phyloP scores from a whole-genome alignment of 2,888 invertebrate genomes.

The Cremastinae sp. region DNA sequence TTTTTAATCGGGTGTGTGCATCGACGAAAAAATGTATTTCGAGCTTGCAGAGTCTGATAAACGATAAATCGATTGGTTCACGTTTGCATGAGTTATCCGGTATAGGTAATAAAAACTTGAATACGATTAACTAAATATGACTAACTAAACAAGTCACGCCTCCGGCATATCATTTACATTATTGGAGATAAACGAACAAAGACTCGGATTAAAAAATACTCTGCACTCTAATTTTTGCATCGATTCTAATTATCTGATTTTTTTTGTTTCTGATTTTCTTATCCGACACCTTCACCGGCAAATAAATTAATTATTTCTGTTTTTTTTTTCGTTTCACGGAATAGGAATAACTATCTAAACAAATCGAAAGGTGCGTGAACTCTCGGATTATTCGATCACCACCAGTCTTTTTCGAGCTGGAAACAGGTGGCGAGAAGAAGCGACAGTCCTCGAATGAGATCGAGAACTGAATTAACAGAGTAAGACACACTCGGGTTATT shows the following conservation, averaged over 20 bases:
- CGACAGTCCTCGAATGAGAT: no score
- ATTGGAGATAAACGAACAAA: constrained; percentile 33
- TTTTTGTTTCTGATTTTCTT: constrained; percentile 23
- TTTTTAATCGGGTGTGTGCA: no score
- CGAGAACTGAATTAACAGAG: no score
- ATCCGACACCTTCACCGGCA: background rate
- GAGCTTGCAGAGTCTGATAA: background rate
- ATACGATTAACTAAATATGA: constrained; percentile 30
- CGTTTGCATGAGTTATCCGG: constrained; percentile 18
- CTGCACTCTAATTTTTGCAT: constrained; percentile 23
- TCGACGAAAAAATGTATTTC: no score
- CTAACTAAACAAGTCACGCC: constrained; percentile 50
- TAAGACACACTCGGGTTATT: background rate
- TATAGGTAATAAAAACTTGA: constrained; percentile 27
- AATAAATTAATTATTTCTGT: background rate
- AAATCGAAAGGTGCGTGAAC: constrained; percentile 7
- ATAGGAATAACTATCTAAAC: no score
- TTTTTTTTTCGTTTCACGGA: background rate
- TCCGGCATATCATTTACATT: constrained; percentile 14
- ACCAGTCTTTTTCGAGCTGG: no score
- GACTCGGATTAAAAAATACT: constrained; percentile 23
- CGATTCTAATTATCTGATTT: constrained; percentile 27
- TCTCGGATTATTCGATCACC: background rate
- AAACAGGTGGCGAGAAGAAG: no score
- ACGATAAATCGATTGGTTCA: background rate